Percentiles rank a stretch among this genome's conserved stretches.
phyloP scores from a whole-genome alignment of 2,888 invertebrate species.

The Nesidiocoris tenuis region DNA sequence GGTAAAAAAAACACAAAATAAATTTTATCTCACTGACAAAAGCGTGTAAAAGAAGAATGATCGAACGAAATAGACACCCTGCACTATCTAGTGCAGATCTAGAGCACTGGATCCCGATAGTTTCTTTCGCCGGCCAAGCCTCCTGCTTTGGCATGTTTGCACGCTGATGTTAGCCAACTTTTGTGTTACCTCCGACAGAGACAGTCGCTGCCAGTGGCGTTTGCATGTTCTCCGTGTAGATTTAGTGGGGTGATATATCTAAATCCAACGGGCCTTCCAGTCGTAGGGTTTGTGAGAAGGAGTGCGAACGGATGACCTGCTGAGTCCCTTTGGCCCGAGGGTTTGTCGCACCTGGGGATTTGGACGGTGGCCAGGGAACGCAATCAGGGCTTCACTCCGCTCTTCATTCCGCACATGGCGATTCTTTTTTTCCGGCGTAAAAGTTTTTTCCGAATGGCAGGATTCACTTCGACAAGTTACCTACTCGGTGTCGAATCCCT shows the following conservation, averaged over 20 bases:
- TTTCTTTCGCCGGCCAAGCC: no score
- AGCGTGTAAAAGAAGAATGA: no score
- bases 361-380: conserved; percentile 23
- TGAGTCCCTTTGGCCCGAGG: background rate
- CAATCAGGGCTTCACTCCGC: background rate
- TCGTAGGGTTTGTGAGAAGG: background rate
- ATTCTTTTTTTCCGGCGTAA: background rate
- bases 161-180: background rate
- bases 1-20: no score
- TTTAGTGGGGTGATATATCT: background rate
- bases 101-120: no score
- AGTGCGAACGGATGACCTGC: background rate
- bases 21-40: no score
- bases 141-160: background rate
- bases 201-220: background rate
- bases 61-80: no score
- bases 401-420: background rate
- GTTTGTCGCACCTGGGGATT: conserved; percentile 21
- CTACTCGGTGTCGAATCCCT: no score
- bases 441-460: background rate
- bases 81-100: no score
- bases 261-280: background rate
- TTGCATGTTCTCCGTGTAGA: background rate
- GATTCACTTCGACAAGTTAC: no score
- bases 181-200: background rate